These are phyloP conservation scores for Drosophila orena DNA, from an alignment of 1,140 invertebrate genomes.

Conservation along the genomic window DNA sequence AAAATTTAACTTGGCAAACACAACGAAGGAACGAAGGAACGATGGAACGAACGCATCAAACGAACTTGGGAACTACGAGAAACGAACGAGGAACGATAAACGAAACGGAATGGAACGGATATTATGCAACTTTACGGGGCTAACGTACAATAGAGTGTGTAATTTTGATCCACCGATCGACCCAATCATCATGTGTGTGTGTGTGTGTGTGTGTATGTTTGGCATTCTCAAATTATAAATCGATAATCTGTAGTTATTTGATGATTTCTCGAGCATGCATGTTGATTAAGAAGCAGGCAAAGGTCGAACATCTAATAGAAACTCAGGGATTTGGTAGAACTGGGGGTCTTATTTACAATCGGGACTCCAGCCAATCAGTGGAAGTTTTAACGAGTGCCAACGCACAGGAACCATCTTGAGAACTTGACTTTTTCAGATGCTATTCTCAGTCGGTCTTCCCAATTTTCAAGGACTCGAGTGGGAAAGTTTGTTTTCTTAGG, in stretches of 20 bases:
- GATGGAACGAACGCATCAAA: conserved; percentile 62
- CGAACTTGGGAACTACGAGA: conserved; percentile 66
- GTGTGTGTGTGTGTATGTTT: neutral
- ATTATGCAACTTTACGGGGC: conserved; percentile 29
- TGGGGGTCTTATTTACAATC: conserved; percentile 12
- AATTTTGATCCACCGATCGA: conserved; percentile 14
- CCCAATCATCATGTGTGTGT: conserved; percentile 4
- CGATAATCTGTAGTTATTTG: conserved; percentile 9
- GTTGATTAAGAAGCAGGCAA: conserved; percentile 31
- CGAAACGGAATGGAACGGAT: conserved; percentile 31
- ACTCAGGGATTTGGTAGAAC: too few species aligned
- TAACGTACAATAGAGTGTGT: conserved; percentile 10
- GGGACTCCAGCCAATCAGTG: conserved; percentile 33
- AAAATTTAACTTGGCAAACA: conserved; percentile 63
- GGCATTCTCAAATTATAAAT: conserved; percentile 37
- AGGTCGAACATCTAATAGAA: too few species aligned
- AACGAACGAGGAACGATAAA: conserved; percentile 16
- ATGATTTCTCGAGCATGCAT: conserved; percentile 29
- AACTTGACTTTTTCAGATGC: conserved; percentile 15
- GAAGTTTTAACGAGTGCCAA: conserved; percentile 22
- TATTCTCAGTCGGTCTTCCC: conserved; percentile 33
- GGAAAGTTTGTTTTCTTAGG: conserved; percentile 45
- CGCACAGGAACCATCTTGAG: conserved; percentile 20
- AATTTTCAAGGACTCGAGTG: conserved; percentile 47
- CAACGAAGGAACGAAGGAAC: conserved; percentile 59